A percentile compares a stretch with the other conserved stretches of the same genome.
These are phyloP conservation scores for Eudemis profundana DNA, from an alignment of 2,888 invertebrate genomes.

Conservation along the genomic window DNA sequence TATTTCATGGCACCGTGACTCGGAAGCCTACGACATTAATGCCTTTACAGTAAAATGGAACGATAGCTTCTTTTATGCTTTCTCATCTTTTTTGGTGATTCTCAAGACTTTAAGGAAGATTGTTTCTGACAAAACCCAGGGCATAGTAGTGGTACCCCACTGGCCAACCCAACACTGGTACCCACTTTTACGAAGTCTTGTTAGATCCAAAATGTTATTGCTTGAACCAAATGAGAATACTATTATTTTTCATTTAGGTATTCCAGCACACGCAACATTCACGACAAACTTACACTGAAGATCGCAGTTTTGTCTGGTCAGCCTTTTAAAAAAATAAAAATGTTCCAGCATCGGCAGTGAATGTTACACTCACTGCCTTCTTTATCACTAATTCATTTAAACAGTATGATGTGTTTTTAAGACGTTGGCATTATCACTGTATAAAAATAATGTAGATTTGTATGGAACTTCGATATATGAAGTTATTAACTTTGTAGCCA, in stretches of 20 bases:
- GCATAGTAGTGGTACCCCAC: background rate
- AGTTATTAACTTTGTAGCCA: background rate
- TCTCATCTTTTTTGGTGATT: no score
- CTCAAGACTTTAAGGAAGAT: background rate
- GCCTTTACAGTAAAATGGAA: no score
- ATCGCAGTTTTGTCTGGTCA: background rate
- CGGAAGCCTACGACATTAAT: no score
- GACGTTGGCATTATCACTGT: background rate
- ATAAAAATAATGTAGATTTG: background rate
- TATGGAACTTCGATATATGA: background rate
- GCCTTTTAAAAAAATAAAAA: background rate
- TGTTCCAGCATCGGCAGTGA: background rate
- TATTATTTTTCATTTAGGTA: no score
- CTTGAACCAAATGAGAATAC: no score
- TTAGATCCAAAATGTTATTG: no score
- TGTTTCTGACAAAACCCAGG: background rate
- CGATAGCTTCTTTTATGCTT: no score
- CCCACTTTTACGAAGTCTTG: no score
- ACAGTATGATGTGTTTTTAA: constrained; percentile 2
- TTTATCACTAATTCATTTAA: background rate
- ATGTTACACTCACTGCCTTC: background rate
- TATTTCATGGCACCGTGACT: no score
- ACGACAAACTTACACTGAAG: no score
- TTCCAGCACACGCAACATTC: no score
- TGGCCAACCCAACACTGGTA: no score